Conservation (phyloP, 2,113 vertebrate genomes). For the Gavia stellata region DNA sequence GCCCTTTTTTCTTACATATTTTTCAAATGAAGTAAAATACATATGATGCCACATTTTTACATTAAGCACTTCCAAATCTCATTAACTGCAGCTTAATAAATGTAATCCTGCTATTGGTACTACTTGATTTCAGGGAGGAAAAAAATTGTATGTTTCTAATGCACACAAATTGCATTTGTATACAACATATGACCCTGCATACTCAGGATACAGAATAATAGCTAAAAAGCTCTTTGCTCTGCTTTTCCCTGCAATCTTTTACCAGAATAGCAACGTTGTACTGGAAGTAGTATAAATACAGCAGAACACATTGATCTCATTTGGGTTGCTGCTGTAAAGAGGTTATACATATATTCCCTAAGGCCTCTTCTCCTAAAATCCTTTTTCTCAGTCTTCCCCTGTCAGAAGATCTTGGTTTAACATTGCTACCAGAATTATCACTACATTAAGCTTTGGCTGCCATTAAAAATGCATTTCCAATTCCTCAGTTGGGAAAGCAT, state of each 20-base stretch:
- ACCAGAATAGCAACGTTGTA: slow-evolving; percentile 24
- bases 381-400: neutral
- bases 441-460: neutral
- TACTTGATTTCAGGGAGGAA: neutral
- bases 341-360: neutral
- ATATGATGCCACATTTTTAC: neutral
- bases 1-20: neutral
- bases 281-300: neutral
- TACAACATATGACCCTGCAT: neutral
- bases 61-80: slow-evolving; percentile 19
- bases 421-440: neutral
- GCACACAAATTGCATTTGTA: slow-evolving; percentile 13
- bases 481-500: neutral
- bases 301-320: neutral
- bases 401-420: neutral
- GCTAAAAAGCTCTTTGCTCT: neutral
- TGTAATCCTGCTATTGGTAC: neutral
- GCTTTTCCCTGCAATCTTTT: neutral
- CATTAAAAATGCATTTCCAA: neutral
- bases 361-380: neutral
- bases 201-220: neutral
- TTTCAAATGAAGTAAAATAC: neutral
- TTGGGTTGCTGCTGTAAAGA: neutral
- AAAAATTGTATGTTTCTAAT: neutral
- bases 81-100: slow-evolving; percentile 3